These are phyloP conservation scores for Eurosta solidaginis DNA, from an alignment of 1,140 invertebrate genomes.

Conservation along the genomic window DNA sequence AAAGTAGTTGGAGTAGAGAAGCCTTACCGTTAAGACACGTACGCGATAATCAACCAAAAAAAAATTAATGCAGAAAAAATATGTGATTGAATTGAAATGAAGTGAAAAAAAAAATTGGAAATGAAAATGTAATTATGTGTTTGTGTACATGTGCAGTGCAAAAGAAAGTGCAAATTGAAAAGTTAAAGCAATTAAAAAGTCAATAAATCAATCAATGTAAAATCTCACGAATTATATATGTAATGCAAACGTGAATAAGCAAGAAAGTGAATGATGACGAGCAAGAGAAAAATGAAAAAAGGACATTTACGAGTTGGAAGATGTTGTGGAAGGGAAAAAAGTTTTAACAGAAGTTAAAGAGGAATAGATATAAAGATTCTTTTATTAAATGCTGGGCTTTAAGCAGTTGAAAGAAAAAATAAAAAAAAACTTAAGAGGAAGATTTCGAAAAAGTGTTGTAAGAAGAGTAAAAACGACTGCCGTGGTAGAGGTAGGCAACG, in stretches of 20 bases:
- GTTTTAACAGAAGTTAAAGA: conserved; percentile 13
- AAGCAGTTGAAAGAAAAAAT: not conserved
- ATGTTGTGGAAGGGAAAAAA: not conserved
- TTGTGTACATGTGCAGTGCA: not conserved
- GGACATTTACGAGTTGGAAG: not conserved
- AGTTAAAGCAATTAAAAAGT: conserved; percentile 16
- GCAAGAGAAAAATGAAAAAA: not conserved
- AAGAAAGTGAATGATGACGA: not conserved
- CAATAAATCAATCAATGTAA: conserved; percentile 21
- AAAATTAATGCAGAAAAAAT: conserved; percentile 26
- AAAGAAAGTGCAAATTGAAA: not conserved
- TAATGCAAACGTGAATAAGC: not conserved
- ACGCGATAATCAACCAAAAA: not conserved
- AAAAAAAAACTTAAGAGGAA: not conserved
- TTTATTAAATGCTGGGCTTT: not conserved
- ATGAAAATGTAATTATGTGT: not conserved
- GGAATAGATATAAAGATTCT: conserved; percentile 25
- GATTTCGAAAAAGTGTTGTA: not conserved
- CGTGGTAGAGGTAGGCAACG: not conserved
- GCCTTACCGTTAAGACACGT: conserved; percentile 54
- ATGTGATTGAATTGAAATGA: not conserved
- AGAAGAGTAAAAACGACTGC: not conserved
- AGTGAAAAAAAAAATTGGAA: conserved; percentile 8
- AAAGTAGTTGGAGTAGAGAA: conserved; percentile 57
- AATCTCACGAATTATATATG: not conserved